Percentiles rank a stretch among this genome's conserved stretches.
phyloP scores from a whole-genome alignment of 2,113 vertebrate genomes.

The Bufo bufo region DNA sequence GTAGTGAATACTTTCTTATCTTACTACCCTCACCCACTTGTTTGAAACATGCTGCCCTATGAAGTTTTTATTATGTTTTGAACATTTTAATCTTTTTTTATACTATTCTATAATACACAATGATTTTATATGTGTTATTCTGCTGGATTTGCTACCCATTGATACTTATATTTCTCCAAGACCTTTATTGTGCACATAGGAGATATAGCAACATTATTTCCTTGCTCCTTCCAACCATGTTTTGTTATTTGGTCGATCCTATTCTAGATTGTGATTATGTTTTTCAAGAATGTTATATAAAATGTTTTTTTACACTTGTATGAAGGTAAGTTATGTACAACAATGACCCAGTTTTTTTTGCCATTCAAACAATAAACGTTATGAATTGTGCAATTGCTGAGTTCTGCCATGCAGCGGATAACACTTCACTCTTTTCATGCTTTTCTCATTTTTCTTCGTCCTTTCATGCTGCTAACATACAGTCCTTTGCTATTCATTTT shows the following conservation, averaged over 20 bases:
- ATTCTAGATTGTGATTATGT: not conserved
- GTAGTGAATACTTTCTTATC: not conserved
- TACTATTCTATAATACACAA: not conserved
- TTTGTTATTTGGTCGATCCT: not conserved
- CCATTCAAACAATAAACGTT: not conserved
- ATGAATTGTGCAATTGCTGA: not conserved
- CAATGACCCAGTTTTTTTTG: conserved; percentile 23
- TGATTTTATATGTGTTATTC: not conserved
- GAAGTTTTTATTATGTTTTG: not conserved
- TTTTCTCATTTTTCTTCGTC: not conserved
- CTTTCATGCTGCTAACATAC: not conserved
- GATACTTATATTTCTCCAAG: not conserved
- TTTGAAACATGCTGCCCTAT: not conserved
- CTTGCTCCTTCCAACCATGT: not conserved
- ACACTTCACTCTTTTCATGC: not conserved
- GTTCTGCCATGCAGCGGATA: not conserved
- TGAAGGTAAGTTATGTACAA: not conserved
- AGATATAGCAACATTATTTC: not conserved
- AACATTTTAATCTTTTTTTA: not conserved
- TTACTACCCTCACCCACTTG: not conserved
- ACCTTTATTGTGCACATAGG: not conserved
- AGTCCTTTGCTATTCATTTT: no score
- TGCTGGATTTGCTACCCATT: not conserved
- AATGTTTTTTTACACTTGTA: not conserved
- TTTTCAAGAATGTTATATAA: not conserved